A percentile compares a stretch with the other conserved stretches of the same genome.
Conservation (phyloP, 2,888 invertebrate species). For the Asteroscopus sphinx region DNA sequence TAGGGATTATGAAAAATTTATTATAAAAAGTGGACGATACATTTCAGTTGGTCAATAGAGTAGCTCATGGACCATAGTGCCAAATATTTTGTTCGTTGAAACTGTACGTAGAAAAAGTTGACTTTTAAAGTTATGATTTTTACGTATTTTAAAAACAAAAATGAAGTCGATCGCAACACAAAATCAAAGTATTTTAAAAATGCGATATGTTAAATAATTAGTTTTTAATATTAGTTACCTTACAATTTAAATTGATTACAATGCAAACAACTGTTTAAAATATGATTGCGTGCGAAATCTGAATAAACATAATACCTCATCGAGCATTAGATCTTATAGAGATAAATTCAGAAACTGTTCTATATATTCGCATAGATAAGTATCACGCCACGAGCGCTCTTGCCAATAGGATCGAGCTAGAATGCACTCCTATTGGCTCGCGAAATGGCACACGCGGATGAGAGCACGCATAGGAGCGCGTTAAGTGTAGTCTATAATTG, state of each 20-base stretch:
- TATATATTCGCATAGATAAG: no score
- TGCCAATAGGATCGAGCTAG: no score
- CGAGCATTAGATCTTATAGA: no score
- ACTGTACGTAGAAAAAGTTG: not conserved
- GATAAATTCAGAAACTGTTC: no score
- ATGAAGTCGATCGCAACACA: conserved; percentile 12
- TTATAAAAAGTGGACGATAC: conserved; percentile 30
- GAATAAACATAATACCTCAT: no score
- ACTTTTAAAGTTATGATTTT: not conserved
- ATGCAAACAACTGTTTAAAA: not conserved
- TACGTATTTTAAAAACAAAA: not conserved
- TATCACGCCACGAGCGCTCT: no score
- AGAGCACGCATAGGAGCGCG: no score
- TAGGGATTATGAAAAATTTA: conserved; percentile 1
- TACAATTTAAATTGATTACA: not conserved
- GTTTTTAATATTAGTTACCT: conserved; percentile 5
- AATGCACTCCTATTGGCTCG: no score
- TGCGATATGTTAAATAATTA: conserved; percentile 10
- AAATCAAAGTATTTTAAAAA: conserved; percentile 12
- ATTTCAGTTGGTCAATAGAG: conserved; percentile 21
- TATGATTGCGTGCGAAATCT: not conserved
- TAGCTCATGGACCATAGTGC: conserved; percentile 5
- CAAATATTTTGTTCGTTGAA: not conserved
- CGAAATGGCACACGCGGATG: no score
- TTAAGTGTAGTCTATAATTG: no score